Evolutionary conservation across 2,797 vertebrate genomes (phyloP), one percentile per base, ranked within the genome.

Genomic region (Lacerta agilis): DNA sequence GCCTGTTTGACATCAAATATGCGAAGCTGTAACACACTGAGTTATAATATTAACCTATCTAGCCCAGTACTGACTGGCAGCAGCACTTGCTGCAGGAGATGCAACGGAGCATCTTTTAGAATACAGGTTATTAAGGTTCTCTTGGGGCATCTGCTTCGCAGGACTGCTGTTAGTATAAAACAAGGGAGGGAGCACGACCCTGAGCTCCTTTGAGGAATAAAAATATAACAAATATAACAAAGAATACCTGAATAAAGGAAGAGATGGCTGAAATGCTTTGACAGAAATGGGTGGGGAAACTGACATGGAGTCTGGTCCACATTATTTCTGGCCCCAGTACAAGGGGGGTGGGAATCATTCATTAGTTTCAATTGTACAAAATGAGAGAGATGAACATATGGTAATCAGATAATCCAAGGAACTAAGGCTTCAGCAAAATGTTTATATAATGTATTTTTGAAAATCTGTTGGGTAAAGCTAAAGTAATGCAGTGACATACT

Each of bases 401-500:
- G 93, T 90, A 94, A 95, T 85, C 85, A 85, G 87, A 93, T 94
- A 94, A 88, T 88, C 79, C 81, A 83, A 85, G 83, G 93, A 93
- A 92, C 84, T 58, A 66, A 93, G 83, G 81, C 58, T 88, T 87
- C 81, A 85, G 85, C 90, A 92, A 93, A 90, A 87, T 95, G 86
- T 93, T 96, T 96, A 95, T 91, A 94, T 92, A 81, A 76, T 93
- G 84, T 91, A 78, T 82, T 94, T 82, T 82, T 82, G 29, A 72
- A 91, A 91, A 93, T 23, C 94, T 94, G 87, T 87, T 95, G 86
- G 41, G 90, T 93, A 94, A 92, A 88, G 73, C 90, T 91, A 95
- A 96, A 95, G 90, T 92, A 95, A 97, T 94, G 94, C 94, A 94
- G 93, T 90, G 89, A 86, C 89, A 88, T 93, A 93, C 79, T 95